Percentiles rank a stretch among this genome's conserved stretches.
phyloP scores from a whole-genome alignment of 2,888 invertebrate species.

The Leucophenga maculata region DNA sequence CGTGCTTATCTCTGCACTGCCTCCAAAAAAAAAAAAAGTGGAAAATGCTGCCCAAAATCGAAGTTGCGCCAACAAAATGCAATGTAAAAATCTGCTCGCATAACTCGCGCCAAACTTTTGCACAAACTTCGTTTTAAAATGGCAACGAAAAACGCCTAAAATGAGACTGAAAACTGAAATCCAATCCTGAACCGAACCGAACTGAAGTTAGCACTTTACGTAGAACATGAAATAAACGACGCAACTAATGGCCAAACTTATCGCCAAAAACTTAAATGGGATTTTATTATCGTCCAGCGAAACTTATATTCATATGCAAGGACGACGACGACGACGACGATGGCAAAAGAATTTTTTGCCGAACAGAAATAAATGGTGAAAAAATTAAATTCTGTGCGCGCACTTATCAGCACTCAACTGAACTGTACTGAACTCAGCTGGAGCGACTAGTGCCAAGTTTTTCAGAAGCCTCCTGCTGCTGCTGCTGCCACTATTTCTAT shows the following conservation, averaged over 20 bases:
- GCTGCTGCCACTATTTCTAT: not conserved
- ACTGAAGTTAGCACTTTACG: constrained; percentile 2
- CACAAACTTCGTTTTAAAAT: constrained; percentile 12
- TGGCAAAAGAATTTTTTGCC: not conserved
- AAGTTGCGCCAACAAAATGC: not conserved
- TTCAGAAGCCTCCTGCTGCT: not conserved
- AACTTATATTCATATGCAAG: constrained; percentile 52
- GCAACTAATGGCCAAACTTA: constrained; percentile 59
- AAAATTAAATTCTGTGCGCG: constrained; percentile 4
- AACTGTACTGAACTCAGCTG: constrained; percentile 11
- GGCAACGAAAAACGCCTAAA: constrained; percentile 16
- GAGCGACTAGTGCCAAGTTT: too few relatives aligned
- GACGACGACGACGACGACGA: not conserved
- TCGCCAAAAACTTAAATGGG: constrained; percentile 64
- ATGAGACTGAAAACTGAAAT: not conserved
- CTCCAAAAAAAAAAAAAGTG: not conserved
- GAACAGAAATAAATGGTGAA: not conserved
- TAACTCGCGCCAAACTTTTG: constrained; percentile 20
- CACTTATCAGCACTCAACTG: constrained; percentile 20
- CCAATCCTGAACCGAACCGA: not conserved
- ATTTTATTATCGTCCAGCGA: constrained; percentile 61
- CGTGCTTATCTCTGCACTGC: not conserved
- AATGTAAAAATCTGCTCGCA: not conserved
- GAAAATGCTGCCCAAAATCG: too few relatives aligned
- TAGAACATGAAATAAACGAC: constrained; percentile 20